phyloP scores from a whole-genome alignment of 1,140 invertebrate species.

The Triops longicaudatus region DNA sequence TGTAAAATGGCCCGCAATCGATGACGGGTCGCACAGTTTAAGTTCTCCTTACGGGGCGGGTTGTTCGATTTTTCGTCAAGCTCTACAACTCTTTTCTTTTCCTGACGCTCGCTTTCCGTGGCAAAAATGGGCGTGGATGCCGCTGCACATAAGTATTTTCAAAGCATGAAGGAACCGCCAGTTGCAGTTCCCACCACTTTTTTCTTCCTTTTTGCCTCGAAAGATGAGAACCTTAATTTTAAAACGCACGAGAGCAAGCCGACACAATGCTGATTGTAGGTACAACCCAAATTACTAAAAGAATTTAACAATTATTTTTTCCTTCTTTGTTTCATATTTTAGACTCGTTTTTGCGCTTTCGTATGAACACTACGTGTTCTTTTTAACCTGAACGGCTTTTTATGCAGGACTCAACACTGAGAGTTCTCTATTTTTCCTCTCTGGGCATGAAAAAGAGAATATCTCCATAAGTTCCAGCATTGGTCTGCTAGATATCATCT shows the following conservation, averaged over 20 bases:
- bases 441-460: no score
- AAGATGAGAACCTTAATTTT: neutral
- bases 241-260: neutral
- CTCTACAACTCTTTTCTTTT: neutral
- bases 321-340: no score
- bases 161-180: neutral
- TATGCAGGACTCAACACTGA: no score
- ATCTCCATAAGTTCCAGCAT: no score
- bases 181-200: conserved; percentile 3
- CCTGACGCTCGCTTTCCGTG: neutral
- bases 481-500: neutral
- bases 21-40: conserved; percentile 1
- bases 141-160: neutral
- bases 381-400: no score
- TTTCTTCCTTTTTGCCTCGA: neutral
- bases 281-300: neutral
- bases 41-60: neutral
- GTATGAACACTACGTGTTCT: no score
- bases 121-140: conserved; percentile 1
- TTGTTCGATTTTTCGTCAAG: neutral
- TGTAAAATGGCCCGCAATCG: neutral
- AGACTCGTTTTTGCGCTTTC: no score
- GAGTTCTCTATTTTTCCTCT: no score
- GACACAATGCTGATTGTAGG: neutral
- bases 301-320: neutral